Conservation (phyloP, 2,113 vertebrate genomes). For the Varanus komodoensis region DNA sequence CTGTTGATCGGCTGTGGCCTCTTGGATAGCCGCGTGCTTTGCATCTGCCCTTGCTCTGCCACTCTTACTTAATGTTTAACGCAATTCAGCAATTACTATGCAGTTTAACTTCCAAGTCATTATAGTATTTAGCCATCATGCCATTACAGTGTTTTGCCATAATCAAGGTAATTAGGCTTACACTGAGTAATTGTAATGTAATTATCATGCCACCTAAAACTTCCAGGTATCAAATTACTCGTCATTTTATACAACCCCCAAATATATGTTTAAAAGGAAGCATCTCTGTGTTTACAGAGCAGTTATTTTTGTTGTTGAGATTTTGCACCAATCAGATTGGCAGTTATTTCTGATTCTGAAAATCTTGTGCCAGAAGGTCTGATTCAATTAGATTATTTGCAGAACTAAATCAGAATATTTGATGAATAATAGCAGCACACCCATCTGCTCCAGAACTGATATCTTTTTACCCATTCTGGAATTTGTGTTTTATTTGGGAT, state of each 20-base stretch:
- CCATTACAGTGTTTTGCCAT: constrained; percentile 53
- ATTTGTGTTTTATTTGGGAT: not conserved
- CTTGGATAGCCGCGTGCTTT: not conserved
- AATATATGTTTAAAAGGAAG: constrained; percentile 67
- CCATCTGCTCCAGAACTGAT: constrained; percentile 27
- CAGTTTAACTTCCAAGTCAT: constrained; percentile 63
- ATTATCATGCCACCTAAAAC: constrained; percentile 67
- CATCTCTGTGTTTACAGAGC: constrained; percentile 60
- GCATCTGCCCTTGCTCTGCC: not conserved
- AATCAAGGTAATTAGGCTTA: constrained; percentile 66
- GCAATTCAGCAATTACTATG: constrained; percentile 54
- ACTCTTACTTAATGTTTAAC: constrained; percentile 16
- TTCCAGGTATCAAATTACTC: constrained; percentile 62
- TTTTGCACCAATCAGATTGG: constrained; percentile 64
- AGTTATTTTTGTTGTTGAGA: constrained; percentile 54
- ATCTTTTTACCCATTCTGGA: not conserved
- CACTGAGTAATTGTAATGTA: constrained; percentile 61
- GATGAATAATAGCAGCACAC: constrained; percentile 26
- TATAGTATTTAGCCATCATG: constrained; percentile 55
- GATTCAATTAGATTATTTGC: constrained; percentile 22
- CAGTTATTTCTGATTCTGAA: constrained; percentile 42
- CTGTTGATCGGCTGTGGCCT: constrained; percentile 25
- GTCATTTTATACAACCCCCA: constrained; percentile 55
- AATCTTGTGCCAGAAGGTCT: not conserved
- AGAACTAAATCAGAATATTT: constrained; percentile 40